A percentile compares a stretch with the other conserved stretches of the same genome.
Conservation (phyloP, 2,797 vertebrate genomes). For the Danio albolineatus region DNA sequence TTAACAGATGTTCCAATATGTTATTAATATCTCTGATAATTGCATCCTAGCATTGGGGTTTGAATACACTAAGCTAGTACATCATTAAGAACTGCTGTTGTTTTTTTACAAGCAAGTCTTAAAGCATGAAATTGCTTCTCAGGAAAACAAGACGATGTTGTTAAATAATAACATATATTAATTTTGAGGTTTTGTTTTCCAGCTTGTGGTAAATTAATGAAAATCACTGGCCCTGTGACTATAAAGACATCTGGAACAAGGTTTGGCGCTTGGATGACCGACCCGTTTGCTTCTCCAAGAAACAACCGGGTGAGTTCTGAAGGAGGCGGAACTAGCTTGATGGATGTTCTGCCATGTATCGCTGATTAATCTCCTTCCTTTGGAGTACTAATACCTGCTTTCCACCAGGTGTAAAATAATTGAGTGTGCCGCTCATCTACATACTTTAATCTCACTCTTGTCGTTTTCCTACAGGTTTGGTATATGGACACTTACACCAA, state of each 20-base stretch:
- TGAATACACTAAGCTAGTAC: constrained; percentile 26
- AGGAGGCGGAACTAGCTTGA: constrained; percentile 11
- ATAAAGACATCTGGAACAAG: constrained; percentile 98
- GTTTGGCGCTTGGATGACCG: constrained; percentile 99
- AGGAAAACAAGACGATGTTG: constrained; percentile 66
- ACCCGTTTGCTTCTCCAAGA: constrained; percentile 90
- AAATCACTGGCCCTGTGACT: constrained; percentile 95
- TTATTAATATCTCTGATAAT: constrained; percentile 53
- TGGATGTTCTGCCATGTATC: constrained; percentile 14
- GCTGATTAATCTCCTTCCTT: constrained; percentile 18
- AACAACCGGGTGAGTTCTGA: constrained; percentile 89
- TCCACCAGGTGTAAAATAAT: neutral
- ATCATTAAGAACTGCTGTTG: constrained; percentile 31
- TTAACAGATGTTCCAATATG: constrained; percentile 45
- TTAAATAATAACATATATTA: neutral
- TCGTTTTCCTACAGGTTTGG: constrained; percentile 87
- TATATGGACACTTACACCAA: constrained; percentile 98
- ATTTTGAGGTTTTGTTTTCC: constrained; percentile 80
- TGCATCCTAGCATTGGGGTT: constrained; percentile 11
- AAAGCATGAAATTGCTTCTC: constrained; percentile 78
- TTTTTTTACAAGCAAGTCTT: constrained; percentile 70
- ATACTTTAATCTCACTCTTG: constrained; percentile 21
- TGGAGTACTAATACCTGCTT: neutral
- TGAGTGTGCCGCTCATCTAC: neutral
- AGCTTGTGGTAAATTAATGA: constrained; percentile 99